Percentiles rank a stretch among this genome's conserved stretches.
Conservation (phyloP, 2,113 vertebrate genomes). For the Pseudorasbora parva region DNA sequence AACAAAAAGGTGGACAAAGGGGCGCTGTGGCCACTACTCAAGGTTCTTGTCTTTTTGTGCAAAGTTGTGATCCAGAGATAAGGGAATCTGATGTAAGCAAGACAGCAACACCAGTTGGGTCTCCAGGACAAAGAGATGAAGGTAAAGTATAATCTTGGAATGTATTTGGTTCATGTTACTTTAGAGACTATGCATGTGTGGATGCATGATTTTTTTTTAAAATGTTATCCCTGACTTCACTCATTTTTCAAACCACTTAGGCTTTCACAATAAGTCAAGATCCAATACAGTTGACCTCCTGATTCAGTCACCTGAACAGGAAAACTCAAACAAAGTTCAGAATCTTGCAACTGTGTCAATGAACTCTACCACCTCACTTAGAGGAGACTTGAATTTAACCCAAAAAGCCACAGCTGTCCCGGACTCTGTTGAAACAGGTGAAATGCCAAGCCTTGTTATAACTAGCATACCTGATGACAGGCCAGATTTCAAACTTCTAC, state of each 20-base stretch:
- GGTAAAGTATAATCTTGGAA: constrained; percentile 27
- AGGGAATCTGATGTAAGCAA: neutral
- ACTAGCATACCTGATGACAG: neutral
- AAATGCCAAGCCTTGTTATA: neutral
- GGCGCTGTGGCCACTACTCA: neutral
- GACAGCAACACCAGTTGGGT: neutral
- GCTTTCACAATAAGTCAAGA: neutral
- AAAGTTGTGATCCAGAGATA: neutral
- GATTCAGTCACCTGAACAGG: neutral
- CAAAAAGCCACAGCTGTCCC: neutral
- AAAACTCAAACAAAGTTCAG: neutral
- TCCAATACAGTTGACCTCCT: neutral
- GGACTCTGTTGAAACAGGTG: neutral
- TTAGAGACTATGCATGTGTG: neutral
- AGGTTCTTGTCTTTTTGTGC: neutral
- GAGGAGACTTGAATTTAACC: neutral
- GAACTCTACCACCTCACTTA: neutral
- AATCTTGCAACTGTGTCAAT: neutral
- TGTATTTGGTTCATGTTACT: neutral
- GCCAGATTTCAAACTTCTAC: constrained; percentile 59
- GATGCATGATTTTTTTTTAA: neutral
- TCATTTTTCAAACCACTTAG: constrained; percentile 1
- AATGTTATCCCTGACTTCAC: neutral
- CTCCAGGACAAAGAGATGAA: constrained; percentile 21
- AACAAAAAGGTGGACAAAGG: neutral